Evolutionary conservation across 1,140 invertebrate genomes (phyloP).

Genomic region (Proales similis): DNA sequence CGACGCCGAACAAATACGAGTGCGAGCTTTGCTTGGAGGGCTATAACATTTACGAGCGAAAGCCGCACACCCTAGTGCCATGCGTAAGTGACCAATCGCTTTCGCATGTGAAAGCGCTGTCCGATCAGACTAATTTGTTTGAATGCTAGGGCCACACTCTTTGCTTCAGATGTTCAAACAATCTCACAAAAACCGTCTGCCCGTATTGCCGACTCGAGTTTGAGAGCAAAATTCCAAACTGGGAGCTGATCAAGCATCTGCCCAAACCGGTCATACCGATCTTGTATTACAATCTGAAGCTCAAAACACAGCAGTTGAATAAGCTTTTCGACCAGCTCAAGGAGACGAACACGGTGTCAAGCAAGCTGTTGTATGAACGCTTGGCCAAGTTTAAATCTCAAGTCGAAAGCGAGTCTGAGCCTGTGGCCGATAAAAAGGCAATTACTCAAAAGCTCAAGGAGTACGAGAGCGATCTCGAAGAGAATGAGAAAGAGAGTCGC

Average conservation of each 20-base stretch:
- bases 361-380: neutral
- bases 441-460: slow-evolving; percentile 23
- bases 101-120: neutral
- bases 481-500: slow-evolving; percentile 7
- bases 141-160: slow-evolving; percentile 4
- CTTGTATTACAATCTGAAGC: slow-evolving; percentile 21
- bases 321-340: neutral
- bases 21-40: slow-evolving; percentile 25
- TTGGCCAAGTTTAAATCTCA: neutral
- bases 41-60: slow-evolving; percentile 19
- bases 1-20: no score
- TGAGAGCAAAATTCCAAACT: slow-evolving; percentile 21
- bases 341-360: neutral
- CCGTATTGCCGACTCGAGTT: slow-evolving; percentile 10
- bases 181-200: slow-evolving; percentile 19
- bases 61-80: slow-evolving; percentile 16
- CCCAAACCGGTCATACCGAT: slow-evolving; percentile 31
- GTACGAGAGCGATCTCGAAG: neutral
- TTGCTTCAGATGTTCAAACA: slow-evolving; percentile 21
- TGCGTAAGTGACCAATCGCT: neutral
- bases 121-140: neutral
- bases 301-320: slow-evolving; percentile 12
- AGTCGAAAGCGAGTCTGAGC: neutral
- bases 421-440: neutral
- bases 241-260: slow-evolving; percentile 24